These are phyloP conservation scores for Eublepharis macularius DNA, from an alignment of 2,113 vertebrate species.

Conservation along the genomic window DNA sequence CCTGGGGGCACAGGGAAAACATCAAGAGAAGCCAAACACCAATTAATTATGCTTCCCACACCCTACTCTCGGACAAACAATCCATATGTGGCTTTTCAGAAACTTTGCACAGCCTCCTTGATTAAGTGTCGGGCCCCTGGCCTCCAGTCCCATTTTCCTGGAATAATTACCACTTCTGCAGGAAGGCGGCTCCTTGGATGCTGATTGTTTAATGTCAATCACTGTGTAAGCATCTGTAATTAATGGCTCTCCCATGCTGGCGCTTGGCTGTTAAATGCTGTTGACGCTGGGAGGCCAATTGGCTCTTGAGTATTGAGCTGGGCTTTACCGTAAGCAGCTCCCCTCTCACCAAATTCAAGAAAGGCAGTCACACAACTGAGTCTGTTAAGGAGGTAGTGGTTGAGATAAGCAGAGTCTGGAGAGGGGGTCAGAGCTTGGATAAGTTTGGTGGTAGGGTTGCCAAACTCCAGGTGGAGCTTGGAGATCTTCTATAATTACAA, in stretches of 20 bases:
- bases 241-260: conserved; percentile 16
- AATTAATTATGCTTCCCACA: fast-evolving
- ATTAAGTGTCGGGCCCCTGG: not conserved
- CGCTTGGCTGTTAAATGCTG: not conserved
- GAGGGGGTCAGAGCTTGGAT: too few species aligned
- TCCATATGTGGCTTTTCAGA: not conserved
- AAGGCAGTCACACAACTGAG: not conserved
- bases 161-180: conserved; percentile 31
- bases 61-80: not conserved
- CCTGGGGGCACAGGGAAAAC: not conserved
- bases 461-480: too few species aligned
- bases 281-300: not conserved
- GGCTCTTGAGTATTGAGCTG: not conserved
- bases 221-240: conserved; percentile 12
- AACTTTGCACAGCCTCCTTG: not conserved
- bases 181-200: not conserved
- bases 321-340: not conserved
- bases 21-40: fast-evolving
- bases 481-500: too few species aligned
- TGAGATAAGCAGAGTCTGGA: too few species aligned
- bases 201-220: conserved; percentile 42
- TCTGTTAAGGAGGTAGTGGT: not conserved
- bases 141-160: conserved; percentile 4
- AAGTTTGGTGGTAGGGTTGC: too few species aligned
- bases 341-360: not conserved